Conservation (phyloP, 2,888 invertebrate species). For the Meganola albula region DNA sequence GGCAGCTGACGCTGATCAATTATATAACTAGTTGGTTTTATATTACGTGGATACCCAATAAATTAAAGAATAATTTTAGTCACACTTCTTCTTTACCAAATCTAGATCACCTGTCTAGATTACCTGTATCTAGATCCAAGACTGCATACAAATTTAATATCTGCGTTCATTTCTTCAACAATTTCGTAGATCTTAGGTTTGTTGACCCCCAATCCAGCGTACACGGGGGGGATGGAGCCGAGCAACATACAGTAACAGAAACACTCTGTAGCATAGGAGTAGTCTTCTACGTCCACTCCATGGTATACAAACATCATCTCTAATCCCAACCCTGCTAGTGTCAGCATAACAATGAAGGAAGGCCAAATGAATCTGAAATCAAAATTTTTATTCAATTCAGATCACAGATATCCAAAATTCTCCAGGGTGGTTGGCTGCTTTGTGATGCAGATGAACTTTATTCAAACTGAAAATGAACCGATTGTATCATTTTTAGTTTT, state of each 20-base stretch:
- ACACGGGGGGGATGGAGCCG: constrained; percentile 34
- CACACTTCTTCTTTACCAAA: no score
- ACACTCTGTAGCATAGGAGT: constrained; percentile 47
- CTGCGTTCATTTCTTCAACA: constrained; percentile 40
- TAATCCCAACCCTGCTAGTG: constrained; percentile 26
- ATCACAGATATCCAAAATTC: no score
- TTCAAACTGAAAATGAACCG: no score
- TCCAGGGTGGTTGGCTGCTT: no score
- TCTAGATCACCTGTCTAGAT: no score
- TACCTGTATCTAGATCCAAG: constrained; percentile 43
- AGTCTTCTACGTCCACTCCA: constrained; percentile 34
- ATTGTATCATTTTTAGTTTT: no score
- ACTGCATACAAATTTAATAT: constrained; percentile 41
- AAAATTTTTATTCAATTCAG: no score
- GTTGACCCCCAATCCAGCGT: constrained; percentile 30
- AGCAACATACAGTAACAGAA: constrained; percentile 49
- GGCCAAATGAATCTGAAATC: constrained; percentile 38
- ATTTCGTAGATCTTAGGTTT: constrained; percentile 31
- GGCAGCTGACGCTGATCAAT: no score
- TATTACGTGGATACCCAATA: no score
- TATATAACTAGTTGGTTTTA: no score
- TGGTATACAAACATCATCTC: constrained; percentile 36
- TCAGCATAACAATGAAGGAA: constrained; percentile 18
- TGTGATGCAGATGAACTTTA: no score
- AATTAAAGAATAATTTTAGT: no score